Evolutionary conservation across 2,888 invertebrate species (phyloP), one percentile per base, ranked within the genome.

Genomic region (Opisthograptis luteolata): DNA sequence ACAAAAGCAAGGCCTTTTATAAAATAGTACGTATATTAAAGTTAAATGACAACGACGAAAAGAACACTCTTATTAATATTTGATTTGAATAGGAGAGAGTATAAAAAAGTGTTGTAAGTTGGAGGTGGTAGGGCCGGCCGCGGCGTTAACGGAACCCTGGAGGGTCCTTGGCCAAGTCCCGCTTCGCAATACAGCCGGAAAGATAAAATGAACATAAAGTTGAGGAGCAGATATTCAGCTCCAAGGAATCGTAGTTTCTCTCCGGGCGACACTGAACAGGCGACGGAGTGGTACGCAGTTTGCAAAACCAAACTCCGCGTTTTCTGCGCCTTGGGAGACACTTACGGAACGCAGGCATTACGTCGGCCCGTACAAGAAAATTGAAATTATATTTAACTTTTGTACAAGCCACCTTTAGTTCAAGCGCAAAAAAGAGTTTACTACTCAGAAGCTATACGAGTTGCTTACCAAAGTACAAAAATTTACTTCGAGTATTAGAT

Each of bases 201-300:
- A 89, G 87, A 90, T 90, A 89, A 90, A 89, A 89, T 84, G 87
- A 87, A 89, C 88, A 86, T 89, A 89, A 89, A 88, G 82, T 89
- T 88, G 84, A 88, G 85, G 76, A 86, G 82, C 75, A 83, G 86
- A 88, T 88, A 87, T 80, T 81, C 81, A 68, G 84, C 89, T 83
- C 87, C 66, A 80, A 87, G 88, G 89, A 87, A 82, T 87, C 85
- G 83, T 87, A 87, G 88, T 85, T 72, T 85, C 76, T 76, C 89
- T 89, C 89, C 60, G 72, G 89, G 74, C 83, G 87, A 70, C 81
- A 86, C 81, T 90, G 84, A 86, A 81, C 78, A 74, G 71, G 73
- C 72, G 75, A 80, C 74, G 79, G 62, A 56, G 46, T 34, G 56
- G 68, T 79, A 81, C 82, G 81, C 84, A 79, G 76, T 85, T 84